Evolutionary conservation across 2,113 vertebrate species (phyloP).

Genomic region (Gila orcuttii): DNA sequence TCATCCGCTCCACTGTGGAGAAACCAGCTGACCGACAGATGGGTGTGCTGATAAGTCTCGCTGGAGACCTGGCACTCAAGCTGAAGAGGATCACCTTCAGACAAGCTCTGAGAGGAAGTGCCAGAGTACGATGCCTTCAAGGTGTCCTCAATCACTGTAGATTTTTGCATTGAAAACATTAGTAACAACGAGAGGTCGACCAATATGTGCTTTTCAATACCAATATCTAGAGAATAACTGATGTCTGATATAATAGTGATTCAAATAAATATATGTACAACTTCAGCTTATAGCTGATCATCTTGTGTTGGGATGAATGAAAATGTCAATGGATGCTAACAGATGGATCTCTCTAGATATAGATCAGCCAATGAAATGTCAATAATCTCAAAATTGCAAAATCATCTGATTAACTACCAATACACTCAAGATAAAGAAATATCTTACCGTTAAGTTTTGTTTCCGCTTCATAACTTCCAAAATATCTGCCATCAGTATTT

Average conservation of each 20-base stretch:
- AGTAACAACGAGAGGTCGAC: too few relatives aligned
- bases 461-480: slow-evolving; percentile 79
- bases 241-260: neutral
- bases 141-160: slow-evolving; percentile 85
- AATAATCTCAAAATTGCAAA: neutral
- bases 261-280: neutral
- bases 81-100: slow-evolving; percentile 76
- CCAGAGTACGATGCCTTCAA: slow-evolving; percentile 72
- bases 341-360: neutral
- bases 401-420: neutral
- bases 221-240: neutral
- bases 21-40: slow-evolving; percentile 87
- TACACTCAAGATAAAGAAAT: neutral
- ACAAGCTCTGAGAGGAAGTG: slow-evolving; percentile 55
- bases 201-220: neutral
- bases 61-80: slow-evolving; percentile 82
- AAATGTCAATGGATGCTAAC: neutral
- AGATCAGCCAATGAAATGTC: too few relatives aligned
- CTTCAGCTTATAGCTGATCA: neutral
- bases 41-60: slow-evolving; percentile 87
- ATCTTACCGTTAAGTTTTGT: slow-evolving; percentile 77
- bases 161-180: too few relatives aligned
- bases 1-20: slow-evolving; percentile 57
- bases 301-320: neutral
- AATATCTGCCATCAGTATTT: slow-evolving; percentile 61